Evolutionary conservation across 1,140 invertebrate species (phyloP), one percentile per base, ranked within the genome.

Genomic region (Leptinotarsa defecta): DNA sequence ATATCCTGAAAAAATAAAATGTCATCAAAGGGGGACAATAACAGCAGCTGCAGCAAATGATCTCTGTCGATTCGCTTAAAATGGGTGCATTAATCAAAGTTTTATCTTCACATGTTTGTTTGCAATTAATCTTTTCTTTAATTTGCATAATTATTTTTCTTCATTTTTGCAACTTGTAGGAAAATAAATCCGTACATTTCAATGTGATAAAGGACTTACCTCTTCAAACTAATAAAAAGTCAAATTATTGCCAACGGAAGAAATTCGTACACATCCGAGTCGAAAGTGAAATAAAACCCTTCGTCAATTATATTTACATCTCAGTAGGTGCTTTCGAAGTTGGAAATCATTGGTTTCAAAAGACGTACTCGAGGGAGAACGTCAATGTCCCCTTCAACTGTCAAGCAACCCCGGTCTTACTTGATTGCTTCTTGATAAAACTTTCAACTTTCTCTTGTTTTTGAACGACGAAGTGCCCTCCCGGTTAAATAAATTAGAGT

Each of bases 251-350:
- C 8, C 34, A 43, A 57, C 52, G 15, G 17, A 57, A 57, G 1
- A 13, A 57, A 15, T 5, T 57, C 17, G 17, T 8, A 17, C 17
- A 57, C n/a, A 4, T 13, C 3, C 52, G 52, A 57, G 52, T 5
- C 4, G 52, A 19, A 57, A 57, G 15, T 57, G 52, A 57, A n/a
- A 57, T 57, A 15, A 15, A 15, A 57, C 52, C 52, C n/a, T 57
- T 19, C 52, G 52, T 19, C 52, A 57, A 57, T 57, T 57, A 57
- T 19, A 57, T 57, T 57, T 57, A 57, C 52, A 57, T 57, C 52
- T n/a, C 52, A 57, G 52, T 57, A 57, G 34, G 34, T 43, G 34
- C 52, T 57, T 57, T 19, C 52, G n/a, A 57, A 57, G 4, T 57
- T 19, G 13, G 52, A 19, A 57, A 57, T 57, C 52, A 57, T 57